These are phyloP conservation scores for Menura novaehollandiae DNA, from an alignment of 2,113 vertebrate species.

Conservation along the genomic window DNA sequence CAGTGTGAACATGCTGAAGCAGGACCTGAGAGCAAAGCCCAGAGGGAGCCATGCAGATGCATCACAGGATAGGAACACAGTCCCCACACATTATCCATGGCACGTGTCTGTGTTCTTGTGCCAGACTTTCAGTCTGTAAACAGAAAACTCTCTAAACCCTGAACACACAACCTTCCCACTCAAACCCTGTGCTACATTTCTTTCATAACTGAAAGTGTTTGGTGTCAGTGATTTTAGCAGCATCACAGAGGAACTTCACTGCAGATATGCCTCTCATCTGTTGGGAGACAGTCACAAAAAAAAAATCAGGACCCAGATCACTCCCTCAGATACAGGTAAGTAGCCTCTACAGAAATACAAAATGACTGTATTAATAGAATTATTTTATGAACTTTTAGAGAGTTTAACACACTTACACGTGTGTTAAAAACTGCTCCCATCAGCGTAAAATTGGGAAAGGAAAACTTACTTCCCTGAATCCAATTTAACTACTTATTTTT, in stretches of 20 bases:
- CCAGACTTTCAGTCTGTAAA: neutral
- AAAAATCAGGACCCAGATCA: neutral
- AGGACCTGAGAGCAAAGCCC: neutral
- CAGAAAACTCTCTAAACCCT: neutral
- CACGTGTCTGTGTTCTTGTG: neutral
- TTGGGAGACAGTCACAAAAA: neutral
- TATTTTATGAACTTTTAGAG: neutral
- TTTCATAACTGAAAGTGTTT: neutral
- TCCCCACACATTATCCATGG: neutral
- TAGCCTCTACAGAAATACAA: neutral
- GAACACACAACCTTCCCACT: neutral
- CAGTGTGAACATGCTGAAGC: neutral
- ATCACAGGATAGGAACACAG: accelerated
- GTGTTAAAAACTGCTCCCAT: neutral
- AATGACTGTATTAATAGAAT: neutral
- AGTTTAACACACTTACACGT: neutral
- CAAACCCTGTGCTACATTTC: neutral
- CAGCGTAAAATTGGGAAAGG: neutral
- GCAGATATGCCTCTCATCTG: neutral
- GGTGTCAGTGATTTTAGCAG: neutral
- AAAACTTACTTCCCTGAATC: neutral
- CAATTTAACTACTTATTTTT: neutral
- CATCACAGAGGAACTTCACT: neutral
- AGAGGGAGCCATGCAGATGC: accelerated
- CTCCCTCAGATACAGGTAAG: neutral